Base-by-base conservation (phyloP, 92 coral and sea anemone species). In the Actinernus sp. region DNA sequence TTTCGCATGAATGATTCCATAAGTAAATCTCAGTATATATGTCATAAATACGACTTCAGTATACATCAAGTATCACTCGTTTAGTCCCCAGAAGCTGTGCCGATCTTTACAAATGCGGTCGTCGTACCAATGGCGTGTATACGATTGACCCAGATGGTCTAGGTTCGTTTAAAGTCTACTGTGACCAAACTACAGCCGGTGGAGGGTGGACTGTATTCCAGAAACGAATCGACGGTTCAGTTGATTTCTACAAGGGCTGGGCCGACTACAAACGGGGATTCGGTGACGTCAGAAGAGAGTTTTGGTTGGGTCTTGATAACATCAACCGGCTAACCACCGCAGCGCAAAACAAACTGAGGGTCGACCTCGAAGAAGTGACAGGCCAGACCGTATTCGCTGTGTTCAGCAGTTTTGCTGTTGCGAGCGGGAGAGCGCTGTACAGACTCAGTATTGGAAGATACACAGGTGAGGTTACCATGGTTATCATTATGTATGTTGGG, bases 181-280 rank as follows among this genome's bases (percentile, higher is more conserved):
- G 68, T 61, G 68, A 61, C 53, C 68, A 61, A 44, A 43, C 41
- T 33, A 61, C 68, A 4, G 30, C n/a, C 26, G 68, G 68, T 21
- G 68, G 68, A 24, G 68, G 68, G 20, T 61, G 68, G 68, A 46
- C 68, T 24, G 68, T 61, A 19, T 32, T 61, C 68, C 68, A 61
- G 33, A 61, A 46, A 24, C 25, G 68, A 23, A 26, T 41, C 26
- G 68, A 61, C 47, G 68, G 68, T 40, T 61, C 68, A 10, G 68
- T 61, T 25, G 12, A 40, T 54, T 40, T 61, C 63, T 34, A 59
- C 26, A 47, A 49, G 30, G 55, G 60, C 19, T 68, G 76, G 76
- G 19, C 24, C 39, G 76, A 68, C 48, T 68, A 68, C 66, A 68
- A 68, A 45, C 18, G 37, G 33, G 76, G 76, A 12, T 68, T 68